A percentile compares a stretch with the other conserved stretches of the same genome.
These are phyloP conservation scores for Carcharodon carcharias DNA, from an alignment of 2,797 vertebrate genomes.

Conservation along the genomic window DNA sequence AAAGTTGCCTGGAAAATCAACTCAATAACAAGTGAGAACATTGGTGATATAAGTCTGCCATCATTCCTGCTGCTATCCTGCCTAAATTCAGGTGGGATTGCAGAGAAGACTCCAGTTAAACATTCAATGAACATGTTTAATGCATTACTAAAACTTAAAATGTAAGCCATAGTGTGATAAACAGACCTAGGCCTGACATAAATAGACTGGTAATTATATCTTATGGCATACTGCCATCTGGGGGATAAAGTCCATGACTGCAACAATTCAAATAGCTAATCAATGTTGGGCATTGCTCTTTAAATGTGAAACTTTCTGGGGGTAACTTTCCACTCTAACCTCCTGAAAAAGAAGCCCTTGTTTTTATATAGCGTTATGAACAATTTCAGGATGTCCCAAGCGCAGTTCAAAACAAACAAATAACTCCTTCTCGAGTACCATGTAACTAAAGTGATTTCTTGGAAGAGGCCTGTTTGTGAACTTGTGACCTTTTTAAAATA, in stretches of 20 bases:
- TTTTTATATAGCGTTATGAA: neutral
- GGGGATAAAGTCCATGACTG: neutral
- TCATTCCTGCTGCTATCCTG: neutral
- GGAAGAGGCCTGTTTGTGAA: too few relatives aligned
- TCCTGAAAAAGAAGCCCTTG: neutral
- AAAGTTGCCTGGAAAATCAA: too few relatives aligned
- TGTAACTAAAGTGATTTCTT: too few relatives aligned
- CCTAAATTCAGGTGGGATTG: neutral
- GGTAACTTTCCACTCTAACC: neutral
- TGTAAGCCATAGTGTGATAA: neutral
- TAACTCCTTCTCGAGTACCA: too few relatives aligned
- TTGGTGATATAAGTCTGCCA: neutral
- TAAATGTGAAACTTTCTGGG: neutral
- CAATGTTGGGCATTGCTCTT: neutral
- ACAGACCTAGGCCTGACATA: neutral
- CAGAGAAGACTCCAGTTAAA: neutral
- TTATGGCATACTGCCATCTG: conserved; percentile 18
- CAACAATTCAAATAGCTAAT: neutral
- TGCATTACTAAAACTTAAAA: neutral
- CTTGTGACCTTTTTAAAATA: too few relatives aligned
- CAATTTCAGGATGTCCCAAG: neutral
- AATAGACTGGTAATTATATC: neutral
- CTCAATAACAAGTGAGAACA: neutral
- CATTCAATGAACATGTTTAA: neutral
- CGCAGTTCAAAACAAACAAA: neutral